Evolutionary conservation across 2,113 vertebrate species (phyloP).

Genomic region (Oreochromis tanganicae): DNA sequence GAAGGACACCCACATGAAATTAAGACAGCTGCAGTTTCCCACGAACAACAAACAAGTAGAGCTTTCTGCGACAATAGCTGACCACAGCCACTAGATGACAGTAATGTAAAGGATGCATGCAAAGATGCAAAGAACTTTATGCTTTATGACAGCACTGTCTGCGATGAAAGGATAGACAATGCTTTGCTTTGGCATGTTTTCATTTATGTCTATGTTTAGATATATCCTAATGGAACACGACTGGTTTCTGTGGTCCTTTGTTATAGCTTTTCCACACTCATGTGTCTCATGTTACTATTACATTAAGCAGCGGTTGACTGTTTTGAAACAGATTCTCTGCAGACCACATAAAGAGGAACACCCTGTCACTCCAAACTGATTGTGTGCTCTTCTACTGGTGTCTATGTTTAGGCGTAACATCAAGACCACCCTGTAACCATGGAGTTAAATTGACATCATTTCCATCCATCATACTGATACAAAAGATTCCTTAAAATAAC

Average conservation of each 20-base stretch:
- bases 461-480: not conserved
- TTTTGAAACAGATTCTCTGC: not conserved
- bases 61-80: not conserved
- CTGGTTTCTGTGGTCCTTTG: not conserved
- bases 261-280: not conserved
- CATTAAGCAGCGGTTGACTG: not conserved
- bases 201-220: not conserved
- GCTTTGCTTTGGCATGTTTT: not conserved
- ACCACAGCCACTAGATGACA: not conserved
- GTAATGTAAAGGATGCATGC: not conserved
- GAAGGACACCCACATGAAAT: not conserved
- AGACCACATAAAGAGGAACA: not conserved
- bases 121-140: not conserved
- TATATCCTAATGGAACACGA: not conserved
- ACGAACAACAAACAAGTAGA: not conserved
- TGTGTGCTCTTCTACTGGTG: not conserved
- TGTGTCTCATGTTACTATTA: not conserved
- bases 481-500: not conserved
- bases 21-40: not conserved
- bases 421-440: not conserved
- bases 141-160: not conserved
- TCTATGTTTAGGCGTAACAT: no score
- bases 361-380: not conserved
- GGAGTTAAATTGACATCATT: not conserved
- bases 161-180: not conserved